Evolutionary conservation across 2,888 invertebrate species (phyloP).

Genomic region (Zelleria hepariella): DNA sequence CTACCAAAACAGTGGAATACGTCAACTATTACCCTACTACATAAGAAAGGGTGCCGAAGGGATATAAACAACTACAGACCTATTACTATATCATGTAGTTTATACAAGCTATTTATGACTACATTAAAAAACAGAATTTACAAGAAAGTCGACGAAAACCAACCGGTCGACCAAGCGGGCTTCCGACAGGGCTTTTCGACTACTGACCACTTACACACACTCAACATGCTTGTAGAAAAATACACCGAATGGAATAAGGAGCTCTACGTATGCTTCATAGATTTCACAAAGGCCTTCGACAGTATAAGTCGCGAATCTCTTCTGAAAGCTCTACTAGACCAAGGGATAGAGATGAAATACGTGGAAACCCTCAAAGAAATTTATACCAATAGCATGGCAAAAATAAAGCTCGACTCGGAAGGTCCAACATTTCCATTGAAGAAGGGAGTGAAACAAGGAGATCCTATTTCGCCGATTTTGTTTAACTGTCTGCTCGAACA

Average conservation of each 20-base stretch:
- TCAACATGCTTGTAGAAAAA: not conserved
- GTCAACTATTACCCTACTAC: conserved; percentile 17
- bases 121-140: not conserved
- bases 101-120: not conserved
- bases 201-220: not conserved
- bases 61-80: conserved; percentile 16
- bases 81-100: not conserved
- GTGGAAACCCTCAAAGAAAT: no score
- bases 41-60: conserved; percentile 14
- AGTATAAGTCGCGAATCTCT: no score
- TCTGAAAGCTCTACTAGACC: no score
- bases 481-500: no score
- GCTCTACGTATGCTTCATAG: not conserved
- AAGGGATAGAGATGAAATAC: no score
- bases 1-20: conserved; percentile 12
- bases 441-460: no score
- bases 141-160: not conserved
- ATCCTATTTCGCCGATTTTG: no score
- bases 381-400: no score
- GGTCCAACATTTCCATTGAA: no score
- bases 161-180: not conserved
- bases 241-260: not conserved
- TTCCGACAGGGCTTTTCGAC: not conserved
- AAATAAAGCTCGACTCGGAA: no score
- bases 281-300: not conserved